Base-by-base conservation (phyloP, 2,113 vertebrate species). In the Notothenia rossii region DNA sequence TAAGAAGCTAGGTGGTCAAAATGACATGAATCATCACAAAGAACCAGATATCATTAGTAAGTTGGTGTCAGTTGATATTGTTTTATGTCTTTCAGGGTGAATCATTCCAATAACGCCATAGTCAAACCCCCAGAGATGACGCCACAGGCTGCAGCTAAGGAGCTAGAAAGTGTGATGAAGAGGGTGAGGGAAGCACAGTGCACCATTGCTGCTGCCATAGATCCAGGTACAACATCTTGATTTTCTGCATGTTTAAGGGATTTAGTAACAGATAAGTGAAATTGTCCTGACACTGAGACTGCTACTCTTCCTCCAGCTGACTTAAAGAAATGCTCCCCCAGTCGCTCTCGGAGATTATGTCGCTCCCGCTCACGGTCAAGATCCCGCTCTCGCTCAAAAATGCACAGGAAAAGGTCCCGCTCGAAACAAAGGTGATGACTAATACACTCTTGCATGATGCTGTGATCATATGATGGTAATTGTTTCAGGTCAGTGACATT, bases 41-140 rank as follows among this genome's bases (percentile, higher is more conserved):
- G 7, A 18, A 17, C 7, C 14, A 36, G 29, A 36, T 6, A 10
- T 2, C 15, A 8, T 56, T 69, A 40, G 36, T 40, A 40, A 8
- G 36, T 40, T 29, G 7, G 36, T 40, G 36, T 40, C 36, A 40
- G 36, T 40, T 40, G 36, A 40, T 40, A 40, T 40, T 40, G 36
- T 7, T 63, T 46, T 51, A 49, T 88, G 14, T 48, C n/a, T 83
- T 79, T 65, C 92, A 99, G 98, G 94, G 98, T 99, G 85, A 99
- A 99, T 95, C 98, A 99, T 95, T 99, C 98, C 94, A 99, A 99
- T 92, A 99, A 99, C 75, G 98, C 98, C 90, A 99, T 99, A 79
- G 98, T 99, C 73, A 99, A 99, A 77, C 98, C 98, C 15, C 98
- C 98, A 60, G 98, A 99, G 95, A 91, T 99, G 95, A 99, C 98